These are phyloP conservation scores for Gymnarchus niloticus DNA, from an alignment of 2,113 vertebrate genomes.

Conservation along the genomic window DNA sequence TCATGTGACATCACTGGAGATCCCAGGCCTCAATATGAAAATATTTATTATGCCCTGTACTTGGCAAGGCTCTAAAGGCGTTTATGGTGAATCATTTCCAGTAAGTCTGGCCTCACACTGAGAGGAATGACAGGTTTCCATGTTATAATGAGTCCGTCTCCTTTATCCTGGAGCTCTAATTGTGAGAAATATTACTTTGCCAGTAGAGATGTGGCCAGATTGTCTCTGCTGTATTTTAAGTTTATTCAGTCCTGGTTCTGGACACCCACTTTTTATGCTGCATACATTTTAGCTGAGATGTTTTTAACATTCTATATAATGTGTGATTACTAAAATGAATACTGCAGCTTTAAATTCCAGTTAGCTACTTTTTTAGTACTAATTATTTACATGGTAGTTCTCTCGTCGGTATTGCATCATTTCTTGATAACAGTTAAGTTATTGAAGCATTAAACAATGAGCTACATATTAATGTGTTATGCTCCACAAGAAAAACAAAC, in stretches of 20 bases:
- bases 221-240: neutral
- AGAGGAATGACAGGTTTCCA: conserved; percentile 12
- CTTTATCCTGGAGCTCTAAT: neutral
- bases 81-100: conserved; percentile 7
- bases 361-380: neutral
- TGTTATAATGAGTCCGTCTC: neutral
- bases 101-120: conserved; percentile 4
- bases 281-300: neutral
- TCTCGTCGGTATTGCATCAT: neutral
- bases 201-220: neutral
- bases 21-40: neutral
- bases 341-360: neutral
- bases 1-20: neutral
- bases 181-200: neutral
- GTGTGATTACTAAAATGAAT: neutral
- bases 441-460: neutral
- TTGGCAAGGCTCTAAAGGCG: conserved; percentile 8
- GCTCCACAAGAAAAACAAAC: neutral
- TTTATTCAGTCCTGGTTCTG: neutral
- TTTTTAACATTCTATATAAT: neutral
- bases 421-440: neutral
- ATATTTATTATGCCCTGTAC: neutral
- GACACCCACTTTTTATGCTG: neutral
- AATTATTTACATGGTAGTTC: neutral
- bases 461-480: neutral